Conservation (phyloP, 2,113 vertebrate species). For the Seriola dumerili region DNA sequence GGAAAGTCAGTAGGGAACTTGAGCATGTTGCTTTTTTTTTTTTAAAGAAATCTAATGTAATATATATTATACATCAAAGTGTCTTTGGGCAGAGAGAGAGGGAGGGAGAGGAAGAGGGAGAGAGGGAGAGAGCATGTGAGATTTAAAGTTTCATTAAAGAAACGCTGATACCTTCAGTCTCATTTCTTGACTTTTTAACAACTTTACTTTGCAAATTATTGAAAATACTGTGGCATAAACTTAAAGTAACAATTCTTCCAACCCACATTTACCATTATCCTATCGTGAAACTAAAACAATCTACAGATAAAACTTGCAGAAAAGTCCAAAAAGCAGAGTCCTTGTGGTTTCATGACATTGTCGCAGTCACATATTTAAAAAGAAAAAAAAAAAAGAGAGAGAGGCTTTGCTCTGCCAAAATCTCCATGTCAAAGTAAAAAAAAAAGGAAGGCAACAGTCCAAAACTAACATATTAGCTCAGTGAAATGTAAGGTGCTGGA, state of each 20-base stretch:
- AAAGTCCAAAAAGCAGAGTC: constrained; percentile 4
- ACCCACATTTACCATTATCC: background rate
- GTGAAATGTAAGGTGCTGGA: constrained; percentile 50
- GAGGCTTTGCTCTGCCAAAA: constrained; percentile 42
- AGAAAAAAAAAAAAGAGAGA: background rate
- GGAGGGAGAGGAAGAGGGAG: too few relatives aligned
- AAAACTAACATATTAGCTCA: constrained; percentile 67
- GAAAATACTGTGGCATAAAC: background rate
- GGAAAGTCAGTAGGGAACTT: background rate
- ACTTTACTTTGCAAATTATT: background rate
- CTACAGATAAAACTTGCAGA: background rate
- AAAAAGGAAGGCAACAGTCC: constrained; percentile 29
- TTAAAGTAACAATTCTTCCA: background rate
- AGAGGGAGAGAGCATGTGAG: background rate
- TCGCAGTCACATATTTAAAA: background rate
- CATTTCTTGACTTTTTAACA: background rate
- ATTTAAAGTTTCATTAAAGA: background rate
- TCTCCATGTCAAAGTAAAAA: constrained; percentile 32
- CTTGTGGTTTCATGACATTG: constrained; percentile 8
- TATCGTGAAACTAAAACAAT: background rate
- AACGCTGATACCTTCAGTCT: background rate
- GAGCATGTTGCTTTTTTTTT: background rate
- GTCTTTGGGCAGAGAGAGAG: background rate
- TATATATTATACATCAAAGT: constrained; percentile 9
- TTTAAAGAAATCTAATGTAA: constrained; percentile 11